Percentiles rank a stretch among this genome's conserved stretches.
These are phyloP conservation scores for Cepaea hortensis DNA, from an alignment of 2,888 invertebrate species.

Conservation along the genomic window DNA sequence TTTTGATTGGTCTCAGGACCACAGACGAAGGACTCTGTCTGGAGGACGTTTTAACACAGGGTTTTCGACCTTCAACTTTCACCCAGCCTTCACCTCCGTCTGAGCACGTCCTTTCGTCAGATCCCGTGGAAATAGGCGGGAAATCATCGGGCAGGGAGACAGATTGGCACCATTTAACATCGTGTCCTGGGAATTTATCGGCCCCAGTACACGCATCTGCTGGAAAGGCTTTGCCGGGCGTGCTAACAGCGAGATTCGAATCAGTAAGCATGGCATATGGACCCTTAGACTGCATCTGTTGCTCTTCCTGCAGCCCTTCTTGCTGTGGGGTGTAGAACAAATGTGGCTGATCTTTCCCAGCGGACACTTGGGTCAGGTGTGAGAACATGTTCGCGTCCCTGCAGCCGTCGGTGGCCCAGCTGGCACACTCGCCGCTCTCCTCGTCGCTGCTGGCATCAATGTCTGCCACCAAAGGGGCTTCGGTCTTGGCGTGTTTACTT, in stretches of 20 bases:
- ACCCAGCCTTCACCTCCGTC: constrained; percentile 42
- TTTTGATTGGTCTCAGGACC: neutral
- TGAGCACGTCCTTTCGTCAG: constrained; percentile 21
- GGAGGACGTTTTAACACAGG: neutral
- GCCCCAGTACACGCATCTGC: constrained; percentile 3
- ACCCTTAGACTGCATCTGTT: neutral
- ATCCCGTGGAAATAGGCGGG: constrained; percentile 24
- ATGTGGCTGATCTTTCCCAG: neutral
- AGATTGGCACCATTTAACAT: constrained; percentile 21
- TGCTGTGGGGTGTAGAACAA: constrained; percentile 2
- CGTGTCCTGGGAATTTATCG: constrained; percentile 10
- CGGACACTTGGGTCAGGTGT: neutral
- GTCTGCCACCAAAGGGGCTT: neutral
- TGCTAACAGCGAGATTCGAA: neutral
- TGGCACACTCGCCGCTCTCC: neutral
- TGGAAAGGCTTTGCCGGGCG: constrained; percentile 14
- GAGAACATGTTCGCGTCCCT: neutral
- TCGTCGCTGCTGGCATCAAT: constrained; percentile 25
- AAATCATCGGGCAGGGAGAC: constrained; percentile 19
- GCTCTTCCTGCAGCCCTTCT: neutral
- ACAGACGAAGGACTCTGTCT: neutral
- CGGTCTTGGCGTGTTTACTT: constrained; percentile 15
- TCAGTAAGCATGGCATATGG: neutral
- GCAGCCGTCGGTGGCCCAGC: constrained; percentile 1
- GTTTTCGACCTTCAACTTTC: constrained; percentile 36